phyloP scores from a whole-genome alignment of 2,888 invertebrate species.

The Cantharis nigra region DNA sequence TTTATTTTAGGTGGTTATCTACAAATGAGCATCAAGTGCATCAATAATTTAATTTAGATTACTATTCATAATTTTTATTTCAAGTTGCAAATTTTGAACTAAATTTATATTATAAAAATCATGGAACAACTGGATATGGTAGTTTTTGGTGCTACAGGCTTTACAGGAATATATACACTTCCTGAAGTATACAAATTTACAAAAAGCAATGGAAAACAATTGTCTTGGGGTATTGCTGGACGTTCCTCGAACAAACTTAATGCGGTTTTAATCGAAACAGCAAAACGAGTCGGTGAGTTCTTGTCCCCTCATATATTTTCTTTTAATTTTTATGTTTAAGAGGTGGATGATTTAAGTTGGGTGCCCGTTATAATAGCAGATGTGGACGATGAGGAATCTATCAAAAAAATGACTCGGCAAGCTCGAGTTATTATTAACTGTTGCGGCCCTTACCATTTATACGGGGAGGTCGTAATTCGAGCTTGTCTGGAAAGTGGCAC shows the following conservation, averaged over 20 bases:
- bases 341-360: slow-evolving; percentile 59
- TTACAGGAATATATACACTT: slow-evolving; percentile 76
- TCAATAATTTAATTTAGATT: too few species aligned
- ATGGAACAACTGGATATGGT: slow-evolving; percentile 71
- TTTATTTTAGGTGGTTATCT: too few species aligned
- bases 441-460: slow-evolving; percentile 89
- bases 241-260: slow-evolving; percentile 60
- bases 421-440: slow-evolving; percentile 86
- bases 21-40: too few species aligned
- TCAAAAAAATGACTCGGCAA: slow-evolving; percentile 79
- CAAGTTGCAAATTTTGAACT: too few species aligned
- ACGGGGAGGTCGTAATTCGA: slow-evolving; percentile 86
- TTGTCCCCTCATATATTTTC: background rate
- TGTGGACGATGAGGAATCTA: slow-evolving; percentile 70
- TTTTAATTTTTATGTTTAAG: background rate
- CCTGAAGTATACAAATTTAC: slow-evolving; percentile 3
- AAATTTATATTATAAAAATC: slow-evolving; percentile 36
- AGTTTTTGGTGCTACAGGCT: slow-evolving; percentile 93
- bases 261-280: slow-evolving; percentile 43
- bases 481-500: slow-evolving; percentile 79
- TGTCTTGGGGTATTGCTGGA: slow-evolving; percentile 91
- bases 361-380: slow-evolving; percentile 79
- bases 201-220: slow-evolving; percentile 60
- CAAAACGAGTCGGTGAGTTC: slow-evolving; percentile 55
- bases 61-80: too few species aligned